A percentile compares a stretch with the other conserved stretches of the same genome.
phyloP scores from a whole-genome alignment of 2,888 invertebrate genomes.

The Andrena dorsata region DNA sequence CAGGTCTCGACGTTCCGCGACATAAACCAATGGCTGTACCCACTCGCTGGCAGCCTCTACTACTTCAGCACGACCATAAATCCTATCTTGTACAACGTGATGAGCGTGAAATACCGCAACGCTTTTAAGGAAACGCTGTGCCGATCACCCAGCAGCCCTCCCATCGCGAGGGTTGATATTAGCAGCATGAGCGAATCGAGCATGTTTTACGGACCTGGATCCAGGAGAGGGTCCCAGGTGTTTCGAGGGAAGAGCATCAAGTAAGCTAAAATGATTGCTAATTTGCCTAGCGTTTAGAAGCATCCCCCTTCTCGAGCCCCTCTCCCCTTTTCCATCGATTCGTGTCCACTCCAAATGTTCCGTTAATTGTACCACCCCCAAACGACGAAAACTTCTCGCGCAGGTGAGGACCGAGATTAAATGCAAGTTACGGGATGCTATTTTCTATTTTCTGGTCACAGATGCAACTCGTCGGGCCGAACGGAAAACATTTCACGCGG shows the following conservation, averaged over 20 bases:
- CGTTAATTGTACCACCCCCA: neutral
- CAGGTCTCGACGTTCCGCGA: slow-evolving; percentile 87
- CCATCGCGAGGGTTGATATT: slow-evolving; percentile 84
- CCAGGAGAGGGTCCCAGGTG: slow-evolving; percentile 85
- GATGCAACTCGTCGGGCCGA: slow-evolving; percentile 32
- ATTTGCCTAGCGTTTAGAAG: neutral
- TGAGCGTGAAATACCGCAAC: slow-evolving; percentile 91
- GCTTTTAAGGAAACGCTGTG: slow-evolving; percentile 92
- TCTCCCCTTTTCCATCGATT: neutral
- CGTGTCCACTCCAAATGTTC: neutral
- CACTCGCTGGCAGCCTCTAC: slow-evolving; percentile 91
- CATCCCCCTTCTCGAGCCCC: neutral
- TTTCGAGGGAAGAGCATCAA: slow-evolving; percentile 81
- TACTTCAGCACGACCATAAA: slow-evolving; percentile 90
- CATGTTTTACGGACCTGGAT: slow-evolving; percentile 86
- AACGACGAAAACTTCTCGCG: no score
- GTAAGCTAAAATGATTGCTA: slow-evolving; percentile 56
- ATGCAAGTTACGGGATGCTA: neutral
- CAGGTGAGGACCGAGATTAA: neutral
- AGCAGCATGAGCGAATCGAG: slow-evolving; percentile 86
- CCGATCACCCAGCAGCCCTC: slow-evolving; percentile 86
- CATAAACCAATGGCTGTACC: slow-evolving; percentile 92
- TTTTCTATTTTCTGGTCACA: slow-evolving; percentile 15
- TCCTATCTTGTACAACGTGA: slow-evolving; percentile 93
- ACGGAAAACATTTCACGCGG: slow-evolving; percentile 21